phyloP scores from a whole-genome alignment of 2,113 vertebrate species.

The Neogobius melanostomus region DNA sequence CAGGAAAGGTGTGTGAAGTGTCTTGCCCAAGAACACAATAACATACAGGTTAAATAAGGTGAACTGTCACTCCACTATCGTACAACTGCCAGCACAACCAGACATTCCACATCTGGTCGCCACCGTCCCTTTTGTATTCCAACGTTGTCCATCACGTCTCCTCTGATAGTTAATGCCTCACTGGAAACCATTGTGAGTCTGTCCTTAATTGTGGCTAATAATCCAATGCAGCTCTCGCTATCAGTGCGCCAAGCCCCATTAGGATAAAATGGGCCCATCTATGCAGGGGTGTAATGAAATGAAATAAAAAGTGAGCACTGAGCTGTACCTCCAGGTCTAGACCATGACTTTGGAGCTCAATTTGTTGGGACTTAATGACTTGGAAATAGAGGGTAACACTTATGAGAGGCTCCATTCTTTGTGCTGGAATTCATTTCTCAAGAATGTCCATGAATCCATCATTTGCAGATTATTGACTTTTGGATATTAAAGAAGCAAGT shows the following conservation, averaged over 20 bases:
- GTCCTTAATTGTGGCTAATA: slow-evolving; percentile 73
- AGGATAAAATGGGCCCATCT: slow-evolving; percentile 60
- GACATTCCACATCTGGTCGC: slow-evolving; percentile 2
- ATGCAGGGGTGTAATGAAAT: slow-evolving; percentile 33
- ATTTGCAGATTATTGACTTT: slow-evolving; percentile 12
- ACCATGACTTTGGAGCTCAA: slow-evolving; percentile 27
- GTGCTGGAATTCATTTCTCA: slow-evolving; percentile 19
- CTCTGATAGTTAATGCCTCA: slow-evolving; percentile 65
- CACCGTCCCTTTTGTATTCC: slow-evolving; percentile 28
- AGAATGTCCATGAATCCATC: slow-evolving; percentile 1
- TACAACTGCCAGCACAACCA: no score
- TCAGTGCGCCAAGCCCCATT: slow-evolving; percentile 61
- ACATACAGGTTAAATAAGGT: no score
- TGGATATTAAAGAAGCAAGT: background rate
- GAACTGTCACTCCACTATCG: no score
- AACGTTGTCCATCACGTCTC: slow-evolving; percentile 38
- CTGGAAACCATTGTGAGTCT: slow-evolving; percentile 60
- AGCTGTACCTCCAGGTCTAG: slow-evolving; percentile 35
- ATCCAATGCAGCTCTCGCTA: slow-evolving; percentile 59
- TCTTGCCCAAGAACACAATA: no score
- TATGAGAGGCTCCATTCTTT: slow-evolving; percentile 27
- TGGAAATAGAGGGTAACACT: slow-evolving; percentile 33
- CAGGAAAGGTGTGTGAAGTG: no score
- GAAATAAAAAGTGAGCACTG: slow-evolving; percentile 12
- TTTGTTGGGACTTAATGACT: slow-evolving; percentile 46